Percentiles rank a stretch among this genome's conserved stretches.
Conservation (phyloP, 2,797 vertebrate species). For the Syngnathus rostellatus region DNA sequence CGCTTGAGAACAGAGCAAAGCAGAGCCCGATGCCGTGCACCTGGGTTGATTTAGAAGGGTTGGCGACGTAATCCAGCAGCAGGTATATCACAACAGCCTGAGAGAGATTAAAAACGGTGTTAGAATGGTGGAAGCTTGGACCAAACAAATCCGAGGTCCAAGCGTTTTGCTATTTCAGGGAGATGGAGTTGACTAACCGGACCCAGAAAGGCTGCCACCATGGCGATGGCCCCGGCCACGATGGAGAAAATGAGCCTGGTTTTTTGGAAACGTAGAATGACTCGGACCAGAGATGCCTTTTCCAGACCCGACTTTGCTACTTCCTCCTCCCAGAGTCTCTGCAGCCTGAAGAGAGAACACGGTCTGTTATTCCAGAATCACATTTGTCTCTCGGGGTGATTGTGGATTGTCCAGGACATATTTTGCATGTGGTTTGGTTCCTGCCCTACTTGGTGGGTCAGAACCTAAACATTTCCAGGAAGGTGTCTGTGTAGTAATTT, state of each 20-base stretch:
- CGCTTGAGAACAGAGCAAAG: conserved; percentile 63
- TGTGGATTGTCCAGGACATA: not conserved
- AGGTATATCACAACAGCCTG: conserved; percentile 70
- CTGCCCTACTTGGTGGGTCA: not conserved
- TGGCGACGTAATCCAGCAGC: conserved; percentile 62
- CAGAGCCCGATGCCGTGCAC: conserved; percentile 63
- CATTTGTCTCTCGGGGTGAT: not conserved
- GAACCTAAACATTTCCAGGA: not conserved
- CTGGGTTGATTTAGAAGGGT: not conserved
- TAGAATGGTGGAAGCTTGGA: not conserved
- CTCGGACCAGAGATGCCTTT: conserved; percentile 64
- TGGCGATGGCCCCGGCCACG: conserved; percentile 35
- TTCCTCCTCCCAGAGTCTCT: conserved; percentile 68
- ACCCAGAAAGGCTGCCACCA: conserved; percentile 55
- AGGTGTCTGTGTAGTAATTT: not conserved
- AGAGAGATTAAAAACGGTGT: not conserved
- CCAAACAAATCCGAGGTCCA: not conserved
- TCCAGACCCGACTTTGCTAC: conserved; percentile 62
- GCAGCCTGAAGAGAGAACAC: conserved; percentile 46
- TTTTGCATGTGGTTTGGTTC: not conserved
- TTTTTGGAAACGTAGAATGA: conserved; percentile 66
- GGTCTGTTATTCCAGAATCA: not conserved
- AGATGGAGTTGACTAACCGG: conserved; percentile 42
- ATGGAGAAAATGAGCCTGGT: conserved; percentile 57
- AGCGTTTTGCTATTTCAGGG: not conserved